A percentile compares a stretch with the other conserved stretches of the same genome.
These are phyloP conservation scores for Urocitellus parryii DNA, from an alignment of 2,113 vertebrate genomes.

Conservation along the genomic window DNA sequence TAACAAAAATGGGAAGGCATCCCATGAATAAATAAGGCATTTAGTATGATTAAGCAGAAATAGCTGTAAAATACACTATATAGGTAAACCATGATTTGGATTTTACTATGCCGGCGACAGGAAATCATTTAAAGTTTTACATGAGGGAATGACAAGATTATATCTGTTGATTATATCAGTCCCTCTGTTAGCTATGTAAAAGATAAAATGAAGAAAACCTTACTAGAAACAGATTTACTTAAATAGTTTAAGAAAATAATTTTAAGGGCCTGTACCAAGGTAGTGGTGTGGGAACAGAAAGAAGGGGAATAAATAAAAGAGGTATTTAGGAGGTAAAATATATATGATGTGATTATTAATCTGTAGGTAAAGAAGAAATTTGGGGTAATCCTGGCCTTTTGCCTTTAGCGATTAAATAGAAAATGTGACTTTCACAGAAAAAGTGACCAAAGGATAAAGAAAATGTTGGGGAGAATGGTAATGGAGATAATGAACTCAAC, in stretches of 20 bases:
- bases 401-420: background rate
- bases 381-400: background rate
- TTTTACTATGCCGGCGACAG: background rate
- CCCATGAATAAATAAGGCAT: background rate
- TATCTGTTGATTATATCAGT: slow-evolving; percentile 38
- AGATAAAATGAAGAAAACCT: slow-evolving; percentile 46
- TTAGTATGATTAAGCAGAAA: background rate
- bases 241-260: slow-evolving; percentile 4
- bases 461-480: background rate
- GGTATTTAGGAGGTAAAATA: background rate
- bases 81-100: background rate
- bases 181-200: background rate
- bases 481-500: background rate
- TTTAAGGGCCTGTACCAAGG: background rate
- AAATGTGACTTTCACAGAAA: background rate
- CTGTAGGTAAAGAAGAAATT: background rate
- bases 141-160: slow-evolving; percentile 19
- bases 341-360: background rate
- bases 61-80: background rate
- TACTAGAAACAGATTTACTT: slow-evolving; percentile 16
- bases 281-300: background rate
- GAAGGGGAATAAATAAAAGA: background rate
- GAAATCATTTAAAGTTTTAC: background rate
- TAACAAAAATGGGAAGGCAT: background rate
- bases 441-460: background rate